These are phyloP conservation scores for Caenorhabditis becei DNA, from an alignment of 2,888 invertebrate genomes.

Conservation along the genomic window DNA sequence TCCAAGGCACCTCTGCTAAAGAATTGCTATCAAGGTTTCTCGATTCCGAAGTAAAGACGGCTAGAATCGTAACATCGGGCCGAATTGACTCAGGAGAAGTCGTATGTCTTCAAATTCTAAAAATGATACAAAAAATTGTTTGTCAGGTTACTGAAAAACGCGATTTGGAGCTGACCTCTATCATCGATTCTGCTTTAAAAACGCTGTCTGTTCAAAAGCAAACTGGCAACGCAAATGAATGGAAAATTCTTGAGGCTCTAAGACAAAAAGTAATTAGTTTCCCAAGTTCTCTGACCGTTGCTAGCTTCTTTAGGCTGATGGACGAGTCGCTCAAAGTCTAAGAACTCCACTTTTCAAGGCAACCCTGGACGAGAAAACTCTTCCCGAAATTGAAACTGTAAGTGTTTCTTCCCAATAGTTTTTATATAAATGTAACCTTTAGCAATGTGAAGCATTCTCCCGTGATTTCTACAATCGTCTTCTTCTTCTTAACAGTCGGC, in stretches of 20 bases:
- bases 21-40: constrained; percentile 58
- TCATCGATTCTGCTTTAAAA: constrained; percentile 42
- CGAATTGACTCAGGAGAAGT: constrained; percentile 47
- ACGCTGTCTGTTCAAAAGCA: constrained; percentile 32
- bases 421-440: background rate
- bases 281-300: background rate
- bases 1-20: constrained; percentile 35
- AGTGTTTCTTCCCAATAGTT: background rate
- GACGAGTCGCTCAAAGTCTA: constrained; percentile 30
- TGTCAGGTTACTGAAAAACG: constrained; percentile 33
- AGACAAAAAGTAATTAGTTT: constrained; percentile 28
- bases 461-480: constrained; percentile 66
- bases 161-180: constrained; percentile 56
- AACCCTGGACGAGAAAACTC: constrained; percentile 44
- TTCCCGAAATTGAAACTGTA: constrained; percentile 47
- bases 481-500: constrained; percentile 89
- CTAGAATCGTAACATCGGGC: constrained; percentile 42
- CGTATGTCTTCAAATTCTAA: too few relatives aligned
- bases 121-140: too few relatives aligned
- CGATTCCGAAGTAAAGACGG: constrained; percentile 57
- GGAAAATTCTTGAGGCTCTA: constrained; percentile 40
- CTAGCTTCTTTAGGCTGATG: constrained; percentile 28
- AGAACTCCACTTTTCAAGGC: constrained; percentile 51
- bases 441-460: constrained; percentile 51
- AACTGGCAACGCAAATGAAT: constrained; percentile 42